Percentiles rank a stretch among this genome's conserved stretches.
Conservation (phyloP, 2,113 vertebrate genomes). For the Poeciliopsis occidentalis region DNA sequence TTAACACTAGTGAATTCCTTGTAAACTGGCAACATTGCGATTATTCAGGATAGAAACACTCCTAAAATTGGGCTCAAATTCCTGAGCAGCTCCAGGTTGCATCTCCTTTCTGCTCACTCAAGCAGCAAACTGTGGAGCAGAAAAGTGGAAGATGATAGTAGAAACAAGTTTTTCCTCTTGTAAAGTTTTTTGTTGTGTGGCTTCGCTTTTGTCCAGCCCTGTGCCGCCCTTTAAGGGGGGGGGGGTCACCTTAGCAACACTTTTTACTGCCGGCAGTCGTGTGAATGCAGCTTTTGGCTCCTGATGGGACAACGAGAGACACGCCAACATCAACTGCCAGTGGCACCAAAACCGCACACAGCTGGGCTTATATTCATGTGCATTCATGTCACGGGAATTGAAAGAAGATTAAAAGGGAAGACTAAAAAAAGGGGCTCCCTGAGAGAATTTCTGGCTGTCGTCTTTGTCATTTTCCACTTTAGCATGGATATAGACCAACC, state of each 20-base stretch:
- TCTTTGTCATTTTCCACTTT: constrained; percentile 16
- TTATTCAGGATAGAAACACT: neutral
- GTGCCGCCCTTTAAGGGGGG: constrained; percentile 58
- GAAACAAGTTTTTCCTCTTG: constrained; percentile 26
- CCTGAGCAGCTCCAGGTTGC: neutral
- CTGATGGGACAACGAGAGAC: constrained; percentile 41
- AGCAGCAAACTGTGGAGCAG: constrained; percentile 39
- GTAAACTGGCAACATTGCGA: neutral
- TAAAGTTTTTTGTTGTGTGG: constrained; percentile 15
- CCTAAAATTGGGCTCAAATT: neutral
- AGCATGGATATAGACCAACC: constrained; percentile 20
- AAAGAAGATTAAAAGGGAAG: neutral
- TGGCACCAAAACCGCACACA: constrained; percentile 28
- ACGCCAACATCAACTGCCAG: constrained; percentile 37
- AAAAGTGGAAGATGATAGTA: constrained; percentile 34
- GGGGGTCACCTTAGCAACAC: constrained; percentile 66
- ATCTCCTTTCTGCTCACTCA: neutral
- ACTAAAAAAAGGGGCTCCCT: neutral
- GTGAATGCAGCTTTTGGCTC: constrained; percentile 57
- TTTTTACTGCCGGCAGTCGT: constrained; percentile 65
- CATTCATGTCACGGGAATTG: constrained; percentile 12
- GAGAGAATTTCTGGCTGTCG: neutral
- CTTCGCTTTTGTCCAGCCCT: constrained; percentile 56
- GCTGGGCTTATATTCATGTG: neutral
- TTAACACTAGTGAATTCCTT: neutral